phyloP scores from a whole-genome alignment of 1,140 invertebrate species.

The Diachasma alloeum region DNA sequence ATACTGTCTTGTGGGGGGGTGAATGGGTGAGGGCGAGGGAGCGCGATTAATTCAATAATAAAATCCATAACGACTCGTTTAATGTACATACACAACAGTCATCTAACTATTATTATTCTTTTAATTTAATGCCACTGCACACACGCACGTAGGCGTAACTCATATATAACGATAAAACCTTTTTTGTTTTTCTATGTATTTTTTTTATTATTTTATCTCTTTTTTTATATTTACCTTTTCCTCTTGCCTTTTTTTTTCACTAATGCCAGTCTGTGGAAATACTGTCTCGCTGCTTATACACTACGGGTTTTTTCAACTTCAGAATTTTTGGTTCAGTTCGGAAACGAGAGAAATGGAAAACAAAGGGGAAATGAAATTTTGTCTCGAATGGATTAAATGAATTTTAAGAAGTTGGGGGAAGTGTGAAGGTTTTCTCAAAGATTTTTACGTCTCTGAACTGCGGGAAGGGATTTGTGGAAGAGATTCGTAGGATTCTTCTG shows the following conservation, averaged over 20 bases:
- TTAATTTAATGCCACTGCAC: conserved; percentile 60
- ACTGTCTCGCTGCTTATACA: conserved; percentile 58
- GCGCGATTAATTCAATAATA: conserved; percentile 19
- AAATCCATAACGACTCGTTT: conserved; percentile 28
- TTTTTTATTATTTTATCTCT: conserved; percentile 5
- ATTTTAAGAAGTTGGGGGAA: background rate
- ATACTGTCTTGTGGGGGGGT: background rate
- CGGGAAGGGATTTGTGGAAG: conserved; percentile 15
- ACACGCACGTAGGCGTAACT: conserved; percentile 52
- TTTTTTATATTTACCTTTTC: conserved; percentile 21
- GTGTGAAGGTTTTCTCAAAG: background rate
- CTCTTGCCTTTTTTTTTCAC: conserved; percentile 8
- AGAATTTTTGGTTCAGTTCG: background rate
- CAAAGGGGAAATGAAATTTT: background rate
- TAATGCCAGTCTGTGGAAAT: conserved; percentile 60
- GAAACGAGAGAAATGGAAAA: background rate
- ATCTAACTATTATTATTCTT: conserved; percentile 44
- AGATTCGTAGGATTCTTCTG: background rate
- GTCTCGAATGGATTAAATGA: background rate
- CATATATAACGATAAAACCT: conserved; percentile 60
- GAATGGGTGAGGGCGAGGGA: background rate
- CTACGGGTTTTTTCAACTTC: conserved; percentile 38
- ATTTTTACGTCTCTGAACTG: background rate
- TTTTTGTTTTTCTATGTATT: conserved; percentile 30
- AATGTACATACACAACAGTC: conserved; percentile 48